Percentiles rank a stretch among this genome's conserved stretches.
These are phyloP conservation scores for Ormyrus pomaceus DNA, from an alignment of 2,888 invertebrate genomes.

Conservation along the genomic window DNA sequence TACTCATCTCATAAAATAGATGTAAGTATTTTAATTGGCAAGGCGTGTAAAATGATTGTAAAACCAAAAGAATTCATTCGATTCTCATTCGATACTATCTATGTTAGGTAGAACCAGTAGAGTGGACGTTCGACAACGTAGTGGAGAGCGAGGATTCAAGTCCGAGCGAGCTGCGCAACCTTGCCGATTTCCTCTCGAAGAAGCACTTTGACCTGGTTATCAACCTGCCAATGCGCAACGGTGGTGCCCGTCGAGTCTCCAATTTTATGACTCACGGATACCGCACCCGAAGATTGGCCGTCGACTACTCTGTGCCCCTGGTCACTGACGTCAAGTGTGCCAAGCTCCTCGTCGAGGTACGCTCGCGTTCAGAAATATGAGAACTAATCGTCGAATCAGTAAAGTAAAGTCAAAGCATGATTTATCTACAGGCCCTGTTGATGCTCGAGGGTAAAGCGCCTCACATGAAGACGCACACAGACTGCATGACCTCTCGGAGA, in stretches of 20 bases:
- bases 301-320: constrained; percentile 98
- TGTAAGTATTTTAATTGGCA: constrained; percentile 78
- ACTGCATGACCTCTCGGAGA: constrained; percentile 94
- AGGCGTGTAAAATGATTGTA: not conserved
- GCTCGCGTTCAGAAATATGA: no score
- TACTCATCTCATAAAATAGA: constrained; percentile 94
- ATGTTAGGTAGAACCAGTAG: constrained; percentile 91
- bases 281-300: constrained; percentile 94
- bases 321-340: constrained; percentile 99
- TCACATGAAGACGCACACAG: constrained; percentile 95
- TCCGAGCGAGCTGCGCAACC: constrained; percentile 86
- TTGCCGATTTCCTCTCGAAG: constrained; percentile 95
- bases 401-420: no score
- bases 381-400: no score
- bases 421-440: constrained; percentile 79
- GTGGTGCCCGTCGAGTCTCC: constrained; percentile 93
- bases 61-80: constrained; percentile 56
- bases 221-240: constrained; percentile 96
- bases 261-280: constrained; percentile 97
- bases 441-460: constrained; percentile 84
- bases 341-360: constrained; percentile 91
- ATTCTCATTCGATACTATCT: not conserved
- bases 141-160: constrained; percentile 82
- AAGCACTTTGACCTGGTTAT: constrained; percentile 98
- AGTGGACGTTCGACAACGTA: constrained; percentile 97